phyloP scores from a whole-genome alignment of 1,140 invertebrate genomes.

The Psix sp. region DNA sequence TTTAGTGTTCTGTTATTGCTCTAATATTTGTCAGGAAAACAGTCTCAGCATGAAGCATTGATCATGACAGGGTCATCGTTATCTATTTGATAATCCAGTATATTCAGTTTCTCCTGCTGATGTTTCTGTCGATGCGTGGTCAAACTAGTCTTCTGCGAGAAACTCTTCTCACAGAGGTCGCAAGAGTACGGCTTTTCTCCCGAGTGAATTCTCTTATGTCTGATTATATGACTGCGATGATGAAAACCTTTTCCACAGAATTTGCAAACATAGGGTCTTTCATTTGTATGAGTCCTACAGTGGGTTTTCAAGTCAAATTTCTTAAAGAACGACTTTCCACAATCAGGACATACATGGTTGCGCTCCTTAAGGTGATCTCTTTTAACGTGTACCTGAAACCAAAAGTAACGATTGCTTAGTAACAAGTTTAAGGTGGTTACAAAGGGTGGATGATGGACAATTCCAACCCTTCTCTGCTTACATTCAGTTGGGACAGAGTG shows the following conservation, averaged over 20 bases:
- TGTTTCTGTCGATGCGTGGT: conserved; percentile 66
- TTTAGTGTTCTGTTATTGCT: no score
- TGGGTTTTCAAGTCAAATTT: conserved; percentile 74
- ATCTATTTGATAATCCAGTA: conserved; percentile 61
- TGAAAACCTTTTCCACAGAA: conserved; percentile 78
- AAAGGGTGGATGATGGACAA: no score
- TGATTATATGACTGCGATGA: conserved; percentile 71
- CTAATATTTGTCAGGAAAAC: no score
- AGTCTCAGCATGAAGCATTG: no score
- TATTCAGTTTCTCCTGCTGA: conserved; percentile 59
- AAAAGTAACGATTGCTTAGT: no score
- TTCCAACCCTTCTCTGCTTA: no score
- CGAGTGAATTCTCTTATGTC: conserved; percentile 74
- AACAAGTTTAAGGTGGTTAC: no score
- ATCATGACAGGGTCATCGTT: conserved; percentile 40
- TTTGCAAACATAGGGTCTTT: conserved; percentile 77
- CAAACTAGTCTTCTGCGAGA: conserved; percentile 64
- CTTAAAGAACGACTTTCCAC: conserved; percentile 73
- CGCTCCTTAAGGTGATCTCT: conserved; percentile 68
- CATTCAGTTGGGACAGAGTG: conserved; percentile 70
- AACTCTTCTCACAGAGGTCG: conserved; percentile 66
- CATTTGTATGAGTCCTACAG: conserved; percentile 76
- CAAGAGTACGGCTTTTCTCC: conserved; percentile 69
- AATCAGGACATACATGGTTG: conserved; percentile 67
- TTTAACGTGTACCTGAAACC: conserved; percentile 54